Conservation (phyloP, 2,797 vertebrate species). For the Pteronotus mesoamericanus region DNA sequence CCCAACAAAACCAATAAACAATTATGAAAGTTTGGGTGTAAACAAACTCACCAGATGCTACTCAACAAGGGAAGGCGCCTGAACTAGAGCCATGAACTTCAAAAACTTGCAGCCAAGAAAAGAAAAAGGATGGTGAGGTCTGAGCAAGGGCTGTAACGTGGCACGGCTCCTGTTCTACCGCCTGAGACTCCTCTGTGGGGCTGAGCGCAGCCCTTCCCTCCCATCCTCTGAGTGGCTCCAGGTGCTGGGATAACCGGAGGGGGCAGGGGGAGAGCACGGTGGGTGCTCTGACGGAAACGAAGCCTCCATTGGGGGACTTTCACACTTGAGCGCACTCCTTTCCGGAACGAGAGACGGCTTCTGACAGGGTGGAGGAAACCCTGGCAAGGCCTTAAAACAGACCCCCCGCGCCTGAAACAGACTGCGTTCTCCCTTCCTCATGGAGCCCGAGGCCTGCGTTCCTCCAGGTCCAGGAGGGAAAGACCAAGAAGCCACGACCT, state of each 20-base stretch:
- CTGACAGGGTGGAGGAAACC: not conserved
- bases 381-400: not conserved
- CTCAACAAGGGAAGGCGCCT: not conserved
- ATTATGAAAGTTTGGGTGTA: not conserved
- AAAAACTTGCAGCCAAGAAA: not conserved
- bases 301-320: not conserved
- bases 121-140: not conserved
- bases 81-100: not conserved
- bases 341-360: not conserved
- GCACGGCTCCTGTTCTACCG: not conserved
- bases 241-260: not conserved
- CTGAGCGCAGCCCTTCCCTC: not conserved
- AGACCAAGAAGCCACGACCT: not conserved
- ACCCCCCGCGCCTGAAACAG: not conserved
- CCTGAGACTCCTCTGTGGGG: not conserved
- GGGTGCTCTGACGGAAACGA: not conserved
- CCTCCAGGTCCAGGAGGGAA: not conserved
- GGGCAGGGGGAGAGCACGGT: not conserved
- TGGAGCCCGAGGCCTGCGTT: not conserved
- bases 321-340: not conserved
- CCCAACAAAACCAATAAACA: not conserved
- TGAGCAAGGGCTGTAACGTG: fast-evolving
- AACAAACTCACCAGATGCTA: not conserved
- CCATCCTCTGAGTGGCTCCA: not conserved
- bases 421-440: not conserved